phyloP scores from a whole-genome alignment of 2,888 invertebrate genomes.

The Caenorhabditis doughertyi region DNA sequence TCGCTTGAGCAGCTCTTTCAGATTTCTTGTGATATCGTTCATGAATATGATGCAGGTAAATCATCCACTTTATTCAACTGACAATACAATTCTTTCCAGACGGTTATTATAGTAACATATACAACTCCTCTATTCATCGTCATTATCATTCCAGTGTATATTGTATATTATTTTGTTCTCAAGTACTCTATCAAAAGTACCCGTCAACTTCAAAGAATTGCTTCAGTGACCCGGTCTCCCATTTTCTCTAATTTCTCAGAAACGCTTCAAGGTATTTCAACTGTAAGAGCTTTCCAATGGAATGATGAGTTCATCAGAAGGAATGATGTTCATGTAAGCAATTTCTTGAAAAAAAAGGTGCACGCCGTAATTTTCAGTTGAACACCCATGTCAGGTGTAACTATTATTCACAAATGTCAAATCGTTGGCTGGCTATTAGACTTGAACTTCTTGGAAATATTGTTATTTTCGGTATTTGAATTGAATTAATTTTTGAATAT shows the following conservation, averaged over 20 bases:
- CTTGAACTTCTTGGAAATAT: conserved; percentile 73
- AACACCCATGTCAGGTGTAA: conserved; percentile 65
- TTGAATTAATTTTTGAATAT: not conserved
- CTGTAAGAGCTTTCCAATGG: conserved; percentile 81
- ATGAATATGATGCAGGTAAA: conserved; percentile 70
- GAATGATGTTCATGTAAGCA: conserved; percentile 57
- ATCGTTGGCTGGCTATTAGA: conserved; percentile 68
- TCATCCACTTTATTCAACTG: not conserved
- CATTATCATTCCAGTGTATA: conserved; percentile 79
- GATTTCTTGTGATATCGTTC: conserved; percentile 75
- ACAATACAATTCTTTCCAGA: conserved; percentile 34
- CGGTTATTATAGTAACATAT: conserved; percentile 78
- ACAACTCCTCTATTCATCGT: conserved; percentile 80
- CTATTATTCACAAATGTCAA: conserved; percentile 68
- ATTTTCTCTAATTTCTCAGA: conserved; percentile 82
- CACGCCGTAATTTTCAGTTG: conserved; percentile 43
- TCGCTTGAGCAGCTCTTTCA: conserved; percentile 76
- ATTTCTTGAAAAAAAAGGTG: not conserved
- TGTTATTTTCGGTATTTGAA: conserved; percentile 64
- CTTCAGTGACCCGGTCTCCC: conserved; percentile 81
- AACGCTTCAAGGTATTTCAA: conserved; percentile 80
- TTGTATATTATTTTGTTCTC: conserved; percentile 84
- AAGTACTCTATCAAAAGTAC: conserved; percentile 96
- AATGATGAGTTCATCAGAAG: conserved; percentile 72
- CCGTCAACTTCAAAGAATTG: conserved; percentile 86